Evolutionary conservation across 2,113 vertebrate genomes (phyloP).

Genomic region (Neodontobutis hainanensis): DNA sequence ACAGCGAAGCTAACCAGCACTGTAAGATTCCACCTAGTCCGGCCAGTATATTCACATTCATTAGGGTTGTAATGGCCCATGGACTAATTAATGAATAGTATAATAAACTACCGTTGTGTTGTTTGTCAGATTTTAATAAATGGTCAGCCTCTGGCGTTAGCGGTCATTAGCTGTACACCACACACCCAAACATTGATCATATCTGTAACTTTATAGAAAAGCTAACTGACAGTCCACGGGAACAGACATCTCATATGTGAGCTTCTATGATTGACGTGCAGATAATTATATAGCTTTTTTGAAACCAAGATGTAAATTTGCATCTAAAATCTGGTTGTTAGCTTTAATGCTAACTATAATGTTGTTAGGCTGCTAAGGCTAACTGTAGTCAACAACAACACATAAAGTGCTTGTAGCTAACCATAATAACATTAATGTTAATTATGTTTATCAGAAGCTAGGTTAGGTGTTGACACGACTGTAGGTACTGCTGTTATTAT

Average conservation of each 20-base stretch:
- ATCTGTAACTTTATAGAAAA: conserved; percentile 6
- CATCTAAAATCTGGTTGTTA: background rate
- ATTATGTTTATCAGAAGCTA: conserved; percentile 19
- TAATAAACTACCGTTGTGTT: too few relatives aligned
- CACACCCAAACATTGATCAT: conserved; percentile 71
- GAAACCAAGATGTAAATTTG: too few relatives aligned
- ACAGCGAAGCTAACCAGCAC: background rate
- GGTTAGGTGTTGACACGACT: background rate
- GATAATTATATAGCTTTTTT: background rate
- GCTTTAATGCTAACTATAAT: conserved; percentile 41
- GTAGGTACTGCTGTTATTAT: background rate
- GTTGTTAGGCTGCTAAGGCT: conserved; percentile 42
- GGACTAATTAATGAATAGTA: too few relatives aligned
- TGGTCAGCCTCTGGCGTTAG: conserved; percentile 29
- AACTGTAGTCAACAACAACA: conserved; percentile 56
- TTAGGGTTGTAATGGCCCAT: background rate
- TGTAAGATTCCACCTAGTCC: background rate
- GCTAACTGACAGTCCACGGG: background rate
- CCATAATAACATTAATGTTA: conserved; percentile 46
- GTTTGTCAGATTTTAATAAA: too few relatives aligned
- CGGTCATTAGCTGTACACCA: conserved; percentile 74
- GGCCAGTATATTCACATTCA: background rate
- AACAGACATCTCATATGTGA: background rate
- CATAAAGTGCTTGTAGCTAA: conserved; percentile 52
- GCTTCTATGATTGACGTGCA: too few relatives aligned